Percentiles rank a stretch among this genome's conserved stretches.
These are phyloP conservation scores for Scolopax bukidnonensis DNA, from an alignment of 2,797 vertebrate genomes.

Conservation along the genomic window DNA sequence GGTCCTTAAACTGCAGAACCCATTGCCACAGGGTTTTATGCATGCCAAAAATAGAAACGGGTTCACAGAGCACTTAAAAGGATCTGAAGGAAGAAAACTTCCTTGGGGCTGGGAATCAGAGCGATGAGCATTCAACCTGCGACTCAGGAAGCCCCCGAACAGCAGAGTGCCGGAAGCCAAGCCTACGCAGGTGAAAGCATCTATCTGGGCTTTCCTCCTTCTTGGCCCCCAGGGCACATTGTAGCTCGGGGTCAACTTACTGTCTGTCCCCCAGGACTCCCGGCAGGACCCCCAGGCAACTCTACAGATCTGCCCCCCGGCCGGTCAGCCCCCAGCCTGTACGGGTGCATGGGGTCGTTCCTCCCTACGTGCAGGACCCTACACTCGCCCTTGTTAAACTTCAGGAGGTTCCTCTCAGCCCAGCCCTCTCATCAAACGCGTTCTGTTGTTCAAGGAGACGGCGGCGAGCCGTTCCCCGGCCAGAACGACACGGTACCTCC, in stretches of 20 bases:
- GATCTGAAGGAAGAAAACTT: background rate
- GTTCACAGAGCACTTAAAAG: background rate
- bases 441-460: background rate
- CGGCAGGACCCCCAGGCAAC: too few species aligned
- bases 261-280: background rate
- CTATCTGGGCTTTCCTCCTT: background rate
- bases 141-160: background rate
- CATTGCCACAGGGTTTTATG: background rate
- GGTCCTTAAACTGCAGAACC: background rate
- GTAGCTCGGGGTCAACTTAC: background rate
- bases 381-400: background rate
- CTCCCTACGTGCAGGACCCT: background rate
- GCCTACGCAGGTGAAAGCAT: background rate
- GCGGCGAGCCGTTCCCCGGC: background rate
- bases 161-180: background rate
- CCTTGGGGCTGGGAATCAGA: background rate
- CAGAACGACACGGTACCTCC: fast-evolving
- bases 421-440: background rate
- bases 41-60: background rate
- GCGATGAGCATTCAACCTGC: background rate
- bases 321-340: background rate
- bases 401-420: background rate
- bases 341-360: background rate
- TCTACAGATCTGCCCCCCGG: background rate
- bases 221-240: background rate